Base-by-base conservation (phyloP, 2,888 invertebrate species). In the Synergus itoensis region DNA sequence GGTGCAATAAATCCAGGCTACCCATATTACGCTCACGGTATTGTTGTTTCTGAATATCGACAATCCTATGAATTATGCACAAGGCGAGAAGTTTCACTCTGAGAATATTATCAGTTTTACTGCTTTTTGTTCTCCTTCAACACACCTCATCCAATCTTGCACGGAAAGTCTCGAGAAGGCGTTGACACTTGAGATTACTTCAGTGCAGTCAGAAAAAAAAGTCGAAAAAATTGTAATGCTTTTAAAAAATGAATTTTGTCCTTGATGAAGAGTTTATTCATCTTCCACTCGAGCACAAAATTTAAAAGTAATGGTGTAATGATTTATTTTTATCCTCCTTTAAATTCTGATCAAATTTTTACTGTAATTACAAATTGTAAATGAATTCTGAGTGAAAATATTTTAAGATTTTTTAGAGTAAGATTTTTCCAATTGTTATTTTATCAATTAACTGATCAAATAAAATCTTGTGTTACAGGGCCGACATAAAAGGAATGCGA, bases 401-500 rank as follows among this genome's bases (percentile, higher is more conserved):
- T 60, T 60, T 21, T n/a, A n/a, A 53, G 21, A 60, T 21, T 21
- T 60, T 60, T 21, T n/a, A 1, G 11, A 4, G 12, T 21, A 21
- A 60, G 21, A 60, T 60, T 11, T 18, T 12, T 4, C 12, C 5
- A 36, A 36, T 36, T 36, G 36, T 21, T 18, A 60, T 28, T 48
- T 69, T 69, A 21, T 36, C 4, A 53, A 21, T 48, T 16, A n/a
- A 53, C 36, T 69, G 36, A 73, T 3, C 14, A 4, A 73, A 73
- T 48, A 53, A 73, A 69, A 53, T 53, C 36, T 36, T 21, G n/a
- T 73, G 48, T 85, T 89, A 18, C 93, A 95, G 94, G 96, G 96
- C 80, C 95, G 96, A 76, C 96, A 96, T 90, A 96, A 96, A 92
- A 93, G 96, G 80, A 96, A 96, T 90, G 96, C 96, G 14, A 96